Base-by-base conservation (phyloP, 2,888 invertebrate genomes). In the Ectobius pallidus region DNA sequence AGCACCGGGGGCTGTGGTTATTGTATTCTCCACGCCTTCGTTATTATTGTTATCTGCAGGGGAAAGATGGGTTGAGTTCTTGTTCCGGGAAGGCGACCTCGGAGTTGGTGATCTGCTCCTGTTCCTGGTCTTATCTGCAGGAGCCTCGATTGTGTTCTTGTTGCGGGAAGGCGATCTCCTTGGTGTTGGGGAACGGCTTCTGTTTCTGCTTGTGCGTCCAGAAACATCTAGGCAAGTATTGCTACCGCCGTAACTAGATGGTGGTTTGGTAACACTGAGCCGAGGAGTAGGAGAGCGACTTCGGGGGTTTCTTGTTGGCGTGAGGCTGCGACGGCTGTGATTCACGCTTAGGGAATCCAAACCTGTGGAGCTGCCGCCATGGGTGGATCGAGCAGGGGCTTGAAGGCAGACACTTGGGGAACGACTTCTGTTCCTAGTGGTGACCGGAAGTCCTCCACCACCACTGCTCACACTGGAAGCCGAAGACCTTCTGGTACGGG, bases 401-500 rank as follows among this genome's bases (percentile, higher is more conserved):
- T 83, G 72, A 85, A 79, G 1, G 82, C 82, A 0, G 85, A 44
- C 73, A 72, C 74, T 72, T 72, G 72, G 73, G 7, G 65, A 65
- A 6, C 65, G 65, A 46, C 65, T 65, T 20, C 62, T 34, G 16
- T 82, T 83, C 72, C 81, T 67, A 80, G 80, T 74, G 77, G 77
- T 69, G 77, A 79, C 44, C 79, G 78, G 77, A 63, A 78, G 77
- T 1, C 79, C 78, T 69, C 82, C 82, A 34, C 81, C 81, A 71
- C 81, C 82, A 68, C 83, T 84, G 71, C 84, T 83, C 44, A 84
- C 83, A 77, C 84, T 85, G 74, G 85, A 85, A 70, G 85, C 84
- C 32, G 85, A 85, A 76, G 85, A 85, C 62, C 85, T 82, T 71
- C 85, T 83, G 30, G 84, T 85, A 77, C 85, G 81, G 71, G 85